Evolutionary conservation across 2,888 invertebrate genomes (phyloP), one percentile per base, ranked within the genome.

Genomic region (Philereme vetulata): DNA sequence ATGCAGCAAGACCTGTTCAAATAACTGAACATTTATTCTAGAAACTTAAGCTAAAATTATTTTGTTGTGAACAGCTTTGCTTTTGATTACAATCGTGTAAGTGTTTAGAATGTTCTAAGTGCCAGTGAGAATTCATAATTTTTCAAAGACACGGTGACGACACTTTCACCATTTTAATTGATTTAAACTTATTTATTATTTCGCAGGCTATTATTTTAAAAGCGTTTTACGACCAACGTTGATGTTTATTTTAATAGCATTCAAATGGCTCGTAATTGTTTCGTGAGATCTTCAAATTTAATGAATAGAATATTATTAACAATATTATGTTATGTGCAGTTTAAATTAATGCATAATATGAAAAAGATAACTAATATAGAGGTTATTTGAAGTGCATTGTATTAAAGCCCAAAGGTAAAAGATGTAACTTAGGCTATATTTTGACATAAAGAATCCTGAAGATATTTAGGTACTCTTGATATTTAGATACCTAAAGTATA

Each of bases 111-210:
- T 21, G 21, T 21, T 21, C 21, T 21, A 21, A 21, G 21, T 21
- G 44, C 38, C 21, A 44, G 35, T 52, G 36, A 36, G 52, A 36
- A 44, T 38, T 6, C 38, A 44, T 44, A 5, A n/a, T 4, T 21
- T 45, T 46, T 46, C 32, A 32, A 4, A 8, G 8, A 33, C n/a
- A n/a, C n/a, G n/a, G 4, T 9, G 7, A 46, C 21, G 21, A 56
- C 46, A 51, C 55, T 64, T 64, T 60, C 55, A 50, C 50, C n/a
- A 38, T 51, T 53, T 50, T 49, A 52, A 47, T 51, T 49, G 49
- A 47, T 36, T 49, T 46, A 46, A 7, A 53, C 33, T 34, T 4
- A 36, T 51, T 40, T 54, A 34, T 51, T 48, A 42, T 49, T 51
- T 62, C 56, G 33, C 54, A 43, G 11, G 51, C 51, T 51, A 51